These are phyloP conservation scores for Laupala kohalensis DNA, from an alignment of 1,140 invertebrate genomes.

Conservation along the genomic window DNA sequence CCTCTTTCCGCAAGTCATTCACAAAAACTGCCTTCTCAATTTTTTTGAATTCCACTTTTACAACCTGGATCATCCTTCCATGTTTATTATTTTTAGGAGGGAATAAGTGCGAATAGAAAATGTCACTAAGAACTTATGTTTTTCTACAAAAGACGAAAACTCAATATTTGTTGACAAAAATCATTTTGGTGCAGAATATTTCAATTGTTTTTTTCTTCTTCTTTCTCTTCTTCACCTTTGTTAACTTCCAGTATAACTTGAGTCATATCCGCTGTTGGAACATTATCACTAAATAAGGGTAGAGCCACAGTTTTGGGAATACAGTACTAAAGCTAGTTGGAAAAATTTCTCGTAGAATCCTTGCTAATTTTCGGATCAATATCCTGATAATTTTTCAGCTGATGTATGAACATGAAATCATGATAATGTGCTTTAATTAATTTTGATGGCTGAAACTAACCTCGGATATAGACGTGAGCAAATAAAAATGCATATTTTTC, in stretches of 20 bases:
- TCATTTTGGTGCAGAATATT: neutral
- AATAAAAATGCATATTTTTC: slow-evolving; percentile 21
- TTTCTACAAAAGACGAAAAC: slow-evolving; percentile 10
- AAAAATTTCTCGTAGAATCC: neutral
- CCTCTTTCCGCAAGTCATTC: slow-evolving; percentile 23
- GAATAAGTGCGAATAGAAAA: neutral
- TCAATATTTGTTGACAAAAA: neutral
- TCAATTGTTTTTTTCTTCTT: neutral
- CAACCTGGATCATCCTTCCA: neutral
- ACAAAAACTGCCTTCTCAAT: slow-evolving; percentile 15
- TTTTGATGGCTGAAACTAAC: slow-evolving; percentile 20
- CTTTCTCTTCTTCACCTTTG: neutral
- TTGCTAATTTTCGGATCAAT: slow-evolving; percentile 1
- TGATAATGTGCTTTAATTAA: slow-evolving; percentile 10
- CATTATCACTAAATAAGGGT: neutral
- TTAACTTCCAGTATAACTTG: no score
- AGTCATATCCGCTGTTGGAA: neutral
- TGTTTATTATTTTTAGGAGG: neutral
- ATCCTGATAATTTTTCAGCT: slow-evolving; percentile 1
- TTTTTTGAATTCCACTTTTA: neutral
- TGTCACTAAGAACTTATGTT: neutral
- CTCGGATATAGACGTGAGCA: slow-evolving; percentile 19
- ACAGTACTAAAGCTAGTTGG: neutral
- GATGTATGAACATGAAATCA: slow-evolving; percentile 8
- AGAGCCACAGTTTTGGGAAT: neutral